Percentiles rank a stretch among this genome's conserved stretches.
phyloP scores from a whole-genome alignment of 1,140 invertebrate genomes.

The Vanessa atalanta region DNA sequence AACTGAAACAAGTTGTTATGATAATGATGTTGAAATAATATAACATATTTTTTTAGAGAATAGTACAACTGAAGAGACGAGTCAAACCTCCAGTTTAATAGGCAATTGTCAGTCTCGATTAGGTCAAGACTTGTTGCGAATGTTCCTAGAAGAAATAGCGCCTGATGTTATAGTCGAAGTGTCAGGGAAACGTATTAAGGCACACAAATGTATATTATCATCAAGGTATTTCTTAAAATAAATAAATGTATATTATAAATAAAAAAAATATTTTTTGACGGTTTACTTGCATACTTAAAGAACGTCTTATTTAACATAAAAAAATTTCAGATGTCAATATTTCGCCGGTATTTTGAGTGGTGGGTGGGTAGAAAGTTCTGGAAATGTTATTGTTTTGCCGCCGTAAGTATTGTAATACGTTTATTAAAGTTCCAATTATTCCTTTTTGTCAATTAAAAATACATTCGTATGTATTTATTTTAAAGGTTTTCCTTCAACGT shows the following conservation, averaged over 20 bases:
- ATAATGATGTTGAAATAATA: neutral
- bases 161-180: conserved; percentile 92
- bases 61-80: conserved; percentile 64
- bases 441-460: neutral
- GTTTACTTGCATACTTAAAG: neutral
- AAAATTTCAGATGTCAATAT: conserved; percentile 86
- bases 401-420: conserved; percentile 82
- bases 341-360: conserved; percentile 94
- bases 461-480: conserved; percentile 24
- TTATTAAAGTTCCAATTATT: neutral
- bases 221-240: conserved; percentile 81
- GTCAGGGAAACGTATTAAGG: conserved; percentile 88
- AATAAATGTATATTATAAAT: neutral
- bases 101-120: conserved; percentile 81
- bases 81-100: conserved; percentile 65
- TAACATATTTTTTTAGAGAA: conserved; percentile 51
- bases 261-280: neutral
- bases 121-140: conserved; percentile 91
- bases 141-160: conserved; percentile 94
- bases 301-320: neutral
- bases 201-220: conserved; percentile 94
- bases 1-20: neutral
- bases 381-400: conserved; percentile 90
- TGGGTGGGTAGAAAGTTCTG: conserved; percentile 88
- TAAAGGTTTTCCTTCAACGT: conserved; percentile 89